These are phyloP conservation scores for Podargus strigoides DNA, from an alignment of 2,797 vertebrate species.

Conservation along the genomic window DNA sequence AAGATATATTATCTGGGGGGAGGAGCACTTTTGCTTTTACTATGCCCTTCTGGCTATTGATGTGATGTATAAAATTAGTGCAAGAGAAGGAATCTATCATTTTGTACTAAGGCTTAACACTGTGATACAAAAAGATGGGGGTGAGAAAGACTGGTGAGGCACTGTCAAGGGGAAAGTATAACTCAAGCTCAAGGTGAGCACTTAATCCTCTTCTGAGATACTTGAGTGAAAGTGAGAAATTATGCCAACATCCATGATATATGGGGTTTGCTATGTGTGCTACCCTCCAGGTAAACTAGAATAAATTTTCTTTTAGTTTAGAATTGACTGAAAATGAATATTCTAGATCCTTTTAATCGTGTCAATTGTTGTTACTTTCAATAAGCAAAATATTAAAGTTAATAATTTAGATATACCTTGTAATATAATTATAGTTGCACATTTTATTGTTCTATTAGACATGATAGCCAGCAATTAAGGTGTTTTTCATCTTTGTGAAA, in stretches of 20 bases:
- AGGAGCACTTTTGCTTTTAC: constrained; percentile 37
- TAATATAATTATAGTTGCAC: constrained; percentile 60
- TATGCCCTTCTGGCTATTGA: constrained; percentile 27
- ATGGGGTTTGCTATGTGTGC: constrained; percentile 10
- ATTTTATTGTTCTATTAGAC: constrained; percentile 63
- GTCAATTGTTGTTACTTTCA: constrained; percentile 1
- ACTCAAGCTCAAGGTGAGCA: not conserved
- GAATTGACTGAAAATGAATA: constrained; percentile 15
- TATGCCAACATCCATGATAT: not conserved
- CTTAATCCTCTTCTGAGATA: constrained; percentile 5
- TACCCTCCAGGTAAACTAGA: constrained; percentile 20
- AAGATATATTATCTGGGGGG: not conserved
- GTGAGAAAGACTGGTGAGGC: not conserved
- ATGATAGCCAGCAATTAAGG: constrained; percentile 85
- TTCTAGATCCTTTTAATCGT: constrained; percentile 2
- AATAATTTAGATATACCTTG: constrained; percentile 48
- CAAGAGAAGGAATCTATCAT: constrained; percentile 23
- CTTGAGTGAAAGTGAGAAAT: constrained; percentile 31
- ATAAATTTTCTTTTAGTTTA: constrained; percentile 34
- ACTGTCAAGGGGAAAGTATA: not conserved
- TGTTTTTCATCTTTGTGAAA: constrained; percentile 77
- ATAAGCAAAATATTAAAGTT: constrained; percentile 4
- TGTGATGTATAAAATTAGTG: not conserved
- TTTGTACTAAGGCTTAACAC: constrained; percentile 60
- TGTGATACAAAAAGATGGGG: constrained; percentile 38